Percentiles rank a stretch among this genome's conserved stretches.
Evolutionary conservation across 2,888 invertebrate species (phyloP).

Genomic region (Drosophila testacea): DNA sequence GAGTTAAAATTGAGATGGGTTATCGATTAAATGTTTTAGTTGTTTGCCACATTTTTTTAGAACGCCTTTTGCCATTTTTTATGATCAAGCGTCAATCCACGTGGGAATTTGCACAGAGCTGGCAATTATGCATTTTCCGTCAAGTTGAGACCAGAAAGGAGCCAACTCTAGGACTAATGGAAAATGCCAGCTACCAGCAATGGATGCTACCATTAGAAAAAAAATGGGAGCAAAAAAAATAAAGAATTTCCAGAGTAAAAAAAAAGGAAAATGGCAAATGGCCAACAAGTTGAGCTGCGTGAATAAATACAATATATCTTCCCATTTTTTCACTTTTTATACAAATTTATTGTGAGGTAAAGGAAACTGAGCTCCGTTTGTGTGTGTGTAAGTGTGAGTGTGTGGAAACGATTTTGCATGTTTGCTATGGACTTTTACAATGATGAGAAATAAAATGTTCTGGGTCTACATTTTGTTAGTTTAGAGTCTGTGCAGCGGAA

Average conservation of each 20-base stretch:
- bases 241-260: constrained; percentile 9
- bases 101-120: constrained; percentile 27
- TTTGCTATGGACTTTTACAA: constrained; percentile 39
- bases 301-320: constrained; percentile 31
- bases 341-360: constrained; percentile 26
- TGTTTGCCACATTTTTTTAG: background rate
- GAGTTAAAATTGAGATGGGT: constrained; percentile 12
- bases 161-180: constrained; percentile 31
- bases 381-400: constrained; percentile 12
- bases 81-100: constrained; percentile 32
- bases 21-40: constrained; percentile 45
- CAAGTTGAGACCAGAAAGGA: constrained; percentile 1
- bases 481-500: constrained; percentile 46
- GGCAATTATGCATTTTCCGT: constrained; percentile 36
- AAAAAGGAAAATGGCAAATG: constrained; percentile 39
- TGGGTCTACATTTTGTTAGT: constrained; percentile 40
- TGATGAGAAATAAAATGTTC: constrained; percentile 35
- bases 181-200: constrained; percentile 15
- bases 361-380: constrained; percentile 19
- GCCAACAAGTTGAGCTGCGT: constrained; percentile 49
- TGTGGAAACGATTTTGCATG: constrained; percentile 40
- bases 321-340: constrained; percentile 3
- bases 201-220: constrained; percentile 20
- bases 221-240: background rate
- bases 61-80: background rate